Evolutionary conservation across 2,888 invertebrate species (phyloP).

Genomic region (Tetropium fuscum): DNA sequence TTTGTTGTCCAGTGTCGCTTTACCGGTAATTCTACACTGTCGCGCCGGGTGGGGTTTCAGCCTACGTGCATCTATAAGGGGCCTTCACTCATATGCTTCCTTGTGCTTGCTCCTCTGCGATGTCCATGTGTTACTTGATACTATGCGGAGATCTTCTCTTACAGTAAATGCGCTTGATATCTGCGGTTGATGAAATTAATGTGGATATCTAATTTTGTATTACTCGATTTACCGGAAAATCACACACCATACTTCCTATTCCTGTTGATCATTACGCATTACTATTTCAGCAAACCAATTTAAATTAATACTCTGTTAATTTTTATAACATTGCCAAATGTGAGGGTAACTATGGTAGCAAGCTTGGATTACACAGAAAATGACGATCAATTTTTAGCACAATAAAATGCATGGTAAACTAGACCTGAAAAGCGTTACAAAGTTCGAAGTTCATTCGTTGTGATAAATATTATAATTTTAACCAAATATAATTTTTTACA

Average conservation of each 20-base stretch:
- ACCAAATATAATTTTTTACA: too few relatives aligned
- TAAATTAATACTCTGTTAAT: constrained; percentile 14
- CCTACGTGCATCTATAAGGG: constrained; percentile 40
- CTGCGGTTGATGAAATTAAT: constrained; percentile 26
- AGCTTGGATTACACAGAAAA: too few relatives aligned
- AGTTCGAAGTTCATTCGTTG: too few relatives aligned
- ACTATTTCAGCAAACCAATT: constrained; percentile 36
- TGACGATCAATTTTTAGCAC: too few relatives aligned
- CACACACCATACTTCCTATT: constrained; percentile 50
- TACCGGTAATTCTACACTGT: constrained; percentile 58
- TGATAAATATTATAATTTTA: too few relatives aligned
- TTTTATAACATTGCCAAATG: constrained; percentile 1
- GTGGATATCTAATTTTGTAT: constrained; percentile 31
- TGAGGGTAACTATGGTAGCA: not conserved
- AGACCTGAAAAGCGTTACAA: too few relatives aligned
- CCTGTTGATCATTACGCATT: constrained; percentile 43
- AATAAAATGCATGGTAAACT: too few relatives aligned
- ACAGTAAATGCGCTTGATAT: constrained; percentile 24
- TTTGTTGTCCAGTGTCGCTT: constrained; percentile 54
- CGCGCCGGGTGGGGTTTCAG: constrained; percentile 58
- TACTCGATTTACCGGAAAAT: constrained; percentile 44
- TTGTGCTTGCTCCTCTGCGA: constrained; percentile 22
- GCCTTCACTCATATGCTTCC: constrained; percentile 24
- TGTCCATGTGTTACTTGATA: constrained; percentile 25
- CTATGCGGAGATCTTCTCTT: constrained; percentile 22